These are phyloP conservation scores for Falco berigora DNA, from an alignment of 2,797 vertebrate genomes.

Conservation along the genomic window DNA sequence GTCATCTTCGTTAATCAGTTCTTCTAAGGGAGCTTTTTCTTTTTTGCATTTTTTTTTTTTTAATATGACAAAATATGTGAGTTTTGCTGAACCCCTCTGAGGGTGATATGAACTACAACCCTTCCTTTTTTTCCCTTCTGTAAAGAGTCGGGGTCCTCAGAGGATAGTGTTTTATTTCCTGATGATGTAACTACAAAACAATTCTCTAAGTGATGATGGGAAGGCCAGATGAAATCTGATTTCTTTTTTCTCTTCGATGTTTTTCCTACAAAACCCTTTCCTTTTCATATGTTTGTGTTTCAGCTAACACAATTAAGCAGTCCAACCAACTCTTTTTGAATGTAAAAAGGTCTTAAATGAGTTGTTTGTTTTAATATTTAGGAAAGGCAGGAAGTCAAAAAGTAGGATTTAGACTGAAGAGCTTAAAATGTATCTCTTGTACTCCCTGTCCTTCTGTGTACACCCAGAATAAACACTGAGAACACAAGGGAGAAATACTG, in stretches of 20 bases:
- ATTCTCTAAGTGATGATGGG: slow-evolving; percentile 80
- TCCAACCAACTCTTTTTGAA: slow-evolving; percentile 50
- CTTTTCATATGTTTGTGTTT: slow-evolving; percentile 57
- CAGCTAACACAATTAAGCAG: slow-evolving; percentile 58
- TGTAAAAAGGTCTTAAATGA: slow-evolving; percentile 34
- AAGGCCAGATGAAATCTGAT: slow-evolving; percentile 78
- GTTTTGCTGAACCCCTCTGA: slow-evolving; percentile 22
- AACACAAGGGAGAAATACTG: neutral
- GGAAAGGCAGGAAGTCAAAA: slow-evolving; percentile 22
- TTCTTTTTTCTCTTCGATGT: slow-evolving; percentile 31
- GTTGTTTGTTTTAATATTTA: slow-evolving; percentile 34
- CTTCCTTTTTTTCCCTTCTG: slow-evolving; percentile 21
- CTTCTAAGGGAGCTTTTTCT: neutral
- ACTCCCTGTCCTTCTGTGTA: neutral
- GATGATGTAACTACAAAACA: slow-evolving; percentile 84
- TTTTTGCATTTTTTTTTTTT: neutral
- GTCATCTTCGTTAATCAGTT: neutral
- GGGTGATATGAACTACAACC: slow-evolving; percentile 39
- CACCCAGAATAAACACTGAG: neutral
- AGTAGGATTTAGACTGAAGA: slow-evolving; percentile 13
- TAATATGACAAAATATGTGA: neutral
- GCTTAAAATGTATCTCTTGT: neutral
- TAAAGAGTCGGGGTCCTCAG: slow-evolving; percentile 73
- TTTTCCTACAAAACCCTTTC: slow-evolving; percentile 64
- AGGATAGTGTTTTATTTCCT: slow-evolving; percentile 79